These are phyloP conservation scores for Sebastes diploproa DNA, from an alignment of 2,797 vertebrate genomes.

Conservation along the genomic window DNA sequence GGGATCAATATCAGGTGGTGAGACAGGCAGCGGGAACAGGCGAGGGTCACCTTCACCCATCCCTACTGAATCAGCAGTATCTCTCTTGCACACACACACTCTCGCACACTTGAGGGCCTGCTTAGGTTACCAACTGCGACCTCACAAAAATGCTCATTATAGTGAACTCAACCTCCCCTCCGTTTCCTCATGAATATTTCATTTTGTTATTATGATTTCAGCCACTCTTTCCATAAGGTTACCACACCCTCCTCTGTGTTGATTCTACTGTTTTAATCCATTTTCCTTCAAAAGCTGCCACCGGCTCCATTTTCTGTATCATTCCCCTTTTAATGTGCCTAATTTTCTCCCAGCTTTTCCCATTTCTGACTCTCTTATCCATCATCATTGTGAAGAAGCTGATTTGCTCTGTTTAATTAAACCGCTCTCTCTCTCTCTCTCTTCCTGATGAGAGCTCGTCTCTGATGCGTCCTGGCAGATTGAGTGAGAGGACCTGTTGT, in stretches of 20 bases:
- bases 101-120: constrained; percentile 47
- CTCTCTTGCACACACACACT: constrained; percentile 50
- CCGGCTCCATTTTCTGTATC: background rate
- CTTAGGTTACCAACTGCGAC: constrained; percentile 80
- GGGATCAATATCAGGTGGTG: constrained; percentile 82
- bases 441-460: constrained; percentile 66
- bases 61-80: constrained; percentile 86
- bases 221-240: constrained; percentile 45
- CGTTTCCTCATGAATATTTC: constrained; percentile 60
- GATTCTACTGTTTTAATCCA: constrained; percentile 7
- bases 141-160: constrained; percentile 73
- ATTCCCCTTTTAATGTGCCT: constrained; percentile 27
- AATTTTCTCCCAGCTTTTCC: constrained; percentile 20
- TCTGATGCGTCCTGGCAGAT: constrained; percentile 49
- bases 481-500: constrained; percentile 66
- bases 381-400: constrained; percentile 54
- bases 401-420: constrained; percentile 78
- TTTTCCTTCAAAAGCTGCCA: background rate
- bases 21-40: constrained; percentile 73
- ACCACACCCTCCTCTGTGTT: constrained; percentile 9
- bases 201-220: constrained; percentile 61
- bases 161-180: constrained; percentile 33
- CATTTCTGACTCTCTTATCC: constrained; percentile 52
- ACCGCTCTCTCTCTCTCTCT: constrained; percentile 43
- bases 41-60: constrained; percentile 86